Base-by-base conservation (phyloP, 2,888 invertebrate genomes). In the Leptarthrus brevirostris region DNA sequence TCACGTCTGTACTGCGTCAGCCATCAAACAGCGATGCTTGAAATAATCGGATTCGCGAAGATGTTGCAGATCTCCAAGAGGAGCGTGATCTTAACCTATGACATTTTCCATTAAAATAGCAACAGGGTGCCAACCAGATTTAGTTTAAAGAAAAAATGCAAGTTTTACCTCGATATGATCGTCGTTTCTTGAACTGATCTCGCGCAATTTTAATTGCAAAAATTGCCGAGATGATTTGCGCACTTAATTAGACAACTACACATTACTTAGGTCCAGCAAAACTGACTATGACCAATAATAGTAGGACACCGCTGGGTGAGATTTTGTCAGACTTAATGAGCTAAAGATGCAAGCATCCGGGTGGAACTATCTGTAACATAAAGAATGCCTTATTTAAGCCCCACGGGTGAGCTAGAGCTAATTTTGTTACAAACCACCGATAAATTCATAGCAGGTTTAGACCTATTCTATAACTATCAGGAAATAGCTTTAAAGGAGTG, bases 41-140 rank as follows among this genome's bases (percentile, higher is more conserved):
- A n/a, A n/a, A n/a, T n/a, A n/a, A n/a, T n/a, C n/a, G n/a, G n/a
- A n/a, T n/a, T n/a, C n/a, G n/a, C 12, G n/a, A 12, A 40, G 40
- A 40, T 40, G 40, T 12, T 40, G 10, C 6, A 12, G n/a, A 40
- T 40, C n/a, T n/a, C 0, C 2, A 12, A 40, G 40, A 6, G 12
- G 1, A 40, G 40, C 40, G 8, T 40, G 40, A 40, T 40, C 8
- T 40, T 40, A 40, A 40, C 40, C 18, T 49, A 16, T 49, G 49
- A 18, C 49, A 49, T 49, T 49, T 49, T 18, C 18, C 18, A 49
- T 49, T 49, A 49, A 49, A 49, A 49, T 16, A 49, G 14, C 49
- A 49, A 49, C 49, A 49, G 49, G 49, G 49, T 20, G 6, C 49
- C 49, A 18, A 18, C 5, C n/a, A 40, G n/a, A 3, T 40, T 40